These are phyloP conservation scores for Botia kubotai DNA, from an alignment of 2,797 vertebrate genomes.

Conservation along the genomic window DNA sequence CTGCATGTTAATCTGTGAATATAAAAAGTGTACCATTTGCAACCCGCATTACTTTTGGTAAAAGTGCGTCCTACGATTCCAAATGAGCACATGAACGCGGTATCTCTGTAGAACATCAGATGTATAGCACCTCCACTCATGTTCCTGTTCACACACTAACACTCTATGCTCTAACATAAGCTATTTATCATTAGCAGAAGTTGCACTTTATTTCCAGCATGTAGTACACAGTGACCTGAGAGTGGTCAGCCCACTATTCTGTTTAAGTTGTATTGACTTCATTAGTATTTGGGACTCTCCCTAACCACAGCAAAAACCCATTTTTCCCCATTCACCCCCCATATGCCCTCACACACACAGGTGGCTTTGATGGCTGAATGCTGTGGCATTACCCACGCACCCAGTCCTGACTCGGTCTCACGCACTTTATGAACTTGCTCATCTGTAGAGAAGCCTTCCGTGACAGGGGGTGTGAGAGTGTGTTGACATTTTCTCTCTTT, in stretches of 20 bases:
- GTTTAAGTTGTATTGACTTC: constrained; percentile 31
- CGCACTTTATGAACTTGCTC: constrained; percentile 60
- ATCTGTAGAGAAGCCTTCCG: constrained; percentile 76
- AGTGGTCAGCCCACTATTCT: background rate
- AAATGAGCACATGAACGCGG: background rate
- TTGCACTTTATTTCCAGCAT: background rate
- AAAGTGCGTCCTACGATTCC: background rate
- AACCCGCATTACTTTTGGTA: background rate
- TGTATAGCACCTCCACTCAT: background rate
- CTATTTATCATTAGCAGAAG: background rate
- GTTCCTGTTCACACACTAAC: background rate
- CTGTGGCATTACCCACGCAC: constrained; percentile 45
- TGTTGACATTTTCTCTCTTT: constrained; percentile 69
- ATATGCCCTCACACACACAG: constrained; percentile 44
- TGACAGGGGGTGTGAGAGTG: constrained; percentile 67
- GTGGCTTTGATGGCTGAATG: constrained; percentile 54
- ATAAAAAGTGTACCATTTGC: background rate
- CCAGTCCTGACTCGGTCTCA: constrained; percentile 36
- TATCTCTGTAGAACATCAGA: background rate
- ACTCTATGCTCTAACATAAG: background rate
- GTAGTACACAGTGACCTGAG: background rate
- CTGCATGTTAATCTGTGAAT: background rate
- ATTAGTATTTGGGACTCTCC: constrained; percentile 57
- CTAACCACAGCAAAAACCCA: constrained; percentile 51
- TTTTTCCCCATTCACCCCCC: constrained; percentile 28